Percentiles rank a stretch among this genome's conserved stretches.
These are phyloP conservation scores for Malurus alboscapulatus DNA, from an alignment of 2,113 vertebrate species.

Conservation along the genomic window DNA sequence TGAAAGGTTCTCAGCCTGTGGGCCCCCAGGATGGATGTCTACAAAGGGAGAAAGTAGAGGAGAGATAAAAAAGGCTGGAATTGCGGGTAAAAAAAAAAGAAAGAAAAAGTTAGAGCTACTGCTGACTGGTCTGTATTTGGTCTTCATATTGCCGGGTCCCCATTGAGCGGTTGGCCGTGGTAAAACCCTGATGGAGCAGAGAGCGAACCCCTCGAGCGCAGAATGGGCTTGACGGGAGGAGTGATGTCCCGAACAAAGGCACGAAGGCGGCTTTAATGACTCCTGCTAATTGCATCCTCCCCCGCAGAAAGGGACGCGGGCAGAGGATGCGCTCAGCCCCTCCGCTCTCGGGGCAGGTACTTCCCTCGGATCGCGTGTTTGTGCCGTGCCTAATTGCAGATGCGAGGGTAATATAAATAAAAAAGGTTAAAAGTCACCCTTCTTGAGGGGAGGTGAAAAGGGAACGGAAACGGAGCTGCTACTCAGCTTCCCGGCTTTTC, in stretches of 20 bases:
- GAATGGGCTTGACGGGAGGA: background rate
- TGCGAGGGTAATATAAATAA: conserved; percentile 30
- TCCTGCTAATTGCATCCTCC: background rate
- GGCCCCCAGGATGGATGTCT: background rate
- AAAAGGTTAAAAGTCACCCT: conserved; percentile 41
- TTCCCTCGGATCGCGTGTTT: background rate
- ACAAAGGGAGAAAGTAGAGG: background rate
- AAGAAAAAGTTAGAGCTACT: background rate
- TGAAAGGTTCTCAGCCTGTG: background rate
- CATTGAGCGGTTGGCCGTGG: fast-evolving
- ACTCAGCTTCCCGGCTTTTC: conserved; percentile 14
- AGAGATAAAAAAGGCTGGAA: background rate
- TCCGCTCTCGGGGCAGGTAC: background rate
- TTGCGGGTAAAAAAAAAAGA: background rate
- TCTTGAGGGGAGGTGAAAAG: conserved; percentile 43
- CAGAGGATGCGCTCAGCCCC: fast-evolving
- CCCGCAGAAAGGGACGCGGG: fast-evolving
- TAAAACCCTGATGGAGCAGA: background rate
- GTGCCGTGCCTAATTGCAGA: background rate
- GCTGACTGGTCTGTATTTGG: background rate
- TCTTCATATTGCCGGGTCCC: background rate
- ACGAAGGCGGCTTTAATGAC: background rate
- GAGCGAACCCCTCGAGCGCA: fast-evolving
- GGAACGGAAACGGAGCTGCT: conserved; percentile 4
- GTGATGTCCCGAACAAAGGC: background rate